These are phyloP conservation scores for Drosophila pseudoobscura DNA, from an alignment of 1,140 invertebrate genomes.

Conservation along the genomic window DNA sequence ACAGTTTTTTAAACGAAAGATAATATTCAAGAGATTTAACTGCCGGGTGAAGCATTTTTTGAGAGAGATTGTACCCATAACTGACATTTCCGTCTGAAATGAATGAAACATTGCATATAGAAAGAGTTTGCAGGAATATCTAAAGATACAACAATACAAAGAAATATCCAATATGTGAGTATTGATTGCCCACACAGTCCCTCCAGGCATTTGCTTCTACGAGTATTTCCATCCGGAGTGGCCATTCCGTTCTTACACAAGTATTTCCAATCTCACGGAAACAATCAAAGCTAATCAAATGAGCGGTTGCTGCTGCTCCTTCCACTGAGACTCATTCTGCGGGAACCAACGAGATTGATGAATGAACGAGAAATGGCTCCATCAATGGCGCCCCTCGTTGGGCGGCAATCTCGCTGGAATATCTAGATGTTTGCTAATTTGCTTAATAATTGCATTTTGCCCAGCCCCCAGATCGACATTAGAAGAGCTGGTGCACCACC, in stretches of 20 bases:
- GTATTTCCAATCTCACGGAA: conserved; percentile 49
- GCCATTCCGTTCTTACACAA: conserved; percentile 9
- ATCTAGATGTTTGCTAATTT: conserved; percentile 78
- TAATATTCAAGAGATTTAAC: conserved; percentile 26
- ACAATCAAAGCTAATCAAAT: conserved; percentile 66
- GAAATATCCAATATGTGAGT: too few species aligned
- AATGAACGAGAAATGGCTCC: conserved; percentile 55
- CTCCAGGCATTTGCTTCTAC: too few species aligned
- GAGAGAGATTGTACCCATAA: conserved; percentile 1
- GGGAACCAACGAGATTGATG: conserved; percentile 44
- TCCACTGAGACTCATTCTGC: neutral
- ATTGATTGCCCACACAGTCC: too few species aligned
- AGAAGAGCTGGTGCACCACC: conserved; percentile 32
- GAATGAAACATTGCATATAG: too few species aligned
- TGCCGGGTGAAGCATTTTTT: neutral
- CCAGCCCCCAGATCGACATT: conserved; percentile 34
- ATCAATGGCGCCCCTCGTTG: conserved; percentile 69
- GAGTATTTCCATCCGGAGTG: conserved; percentile 5
- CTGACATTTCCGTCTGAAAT: conserved; percentile 8
- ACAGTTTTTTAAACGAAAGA: conserved; percentile 38
- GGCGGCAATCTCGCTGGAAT: conserved; percentile 59
- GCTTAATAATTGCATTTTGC: conserved; percentile 77
- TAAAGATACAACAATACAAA: too few species aligned
- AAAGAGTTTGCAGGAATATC: too few species aligned
- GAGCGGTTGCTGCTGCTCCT: conserved; percentile 23